Evolutionary conservation across 2,113 vertebrate species (phyloP), one percentile per base, ranked within the genome.

Genomic region (Oryzias celebensis): DNA sequence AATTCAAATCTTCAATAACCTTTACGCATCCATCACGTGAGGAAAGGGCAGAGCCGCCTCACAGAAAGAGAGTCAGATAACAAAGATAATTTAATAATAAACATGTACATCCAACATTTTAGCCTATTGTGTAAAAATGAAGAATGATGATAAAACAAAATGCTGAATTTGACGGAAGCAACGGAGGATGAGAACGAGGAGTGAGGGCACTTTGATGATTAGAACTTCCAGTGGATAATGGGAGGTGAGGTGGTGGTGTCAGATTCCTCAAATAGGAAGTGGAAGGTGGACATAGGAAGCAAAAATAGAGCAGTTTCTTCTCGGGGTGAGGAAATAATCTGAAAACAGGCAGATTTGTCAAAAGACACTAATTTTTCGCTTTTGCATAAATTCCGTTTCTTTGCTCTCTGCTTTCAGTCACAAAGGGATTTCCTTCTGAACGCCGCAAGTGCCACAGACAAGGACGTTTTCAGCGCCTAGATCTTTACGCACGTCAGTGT

Each of bases 351-450:
- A 28, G 26, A 20, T 20, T 20, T 20, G 20, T 20, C 20, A 20
- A 20, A 20, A 20, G 20, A 20, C 20, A 20, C 20, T 28, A 3
- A 6, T 28, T 28, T 28, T 28, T 28, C 4, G 4, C 26, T 28
- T 28, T 28, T 28, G 26, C 3, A 28, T 28, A 2, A 28, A 5
- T 28, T 36, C 12, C 36, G 12, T 20, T 20, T 20, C 8, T 94
- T 97, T 96, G 72, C 96, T 98, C 87, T 98, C 96, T 98, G 91
- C 93, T 96, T 56, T 94, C 95, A 69, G 96, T 94, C 76, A 96
- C 86, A 3, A 95, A 94, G 14, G 95, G 84, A 96, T 96, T 87
- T 97, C 95, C 71, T 97, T 97, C 83, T 96, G 95, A 95, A 97
- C 97, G 22, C 94, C 93, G 75, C 97, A 95, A 74, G 95, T 97